These are phyloP conservation scores for Clepsis dumicolana DNA, from an alignment of 2,888 invertebrate genomes.

Conservation along the genomic window DNA sequence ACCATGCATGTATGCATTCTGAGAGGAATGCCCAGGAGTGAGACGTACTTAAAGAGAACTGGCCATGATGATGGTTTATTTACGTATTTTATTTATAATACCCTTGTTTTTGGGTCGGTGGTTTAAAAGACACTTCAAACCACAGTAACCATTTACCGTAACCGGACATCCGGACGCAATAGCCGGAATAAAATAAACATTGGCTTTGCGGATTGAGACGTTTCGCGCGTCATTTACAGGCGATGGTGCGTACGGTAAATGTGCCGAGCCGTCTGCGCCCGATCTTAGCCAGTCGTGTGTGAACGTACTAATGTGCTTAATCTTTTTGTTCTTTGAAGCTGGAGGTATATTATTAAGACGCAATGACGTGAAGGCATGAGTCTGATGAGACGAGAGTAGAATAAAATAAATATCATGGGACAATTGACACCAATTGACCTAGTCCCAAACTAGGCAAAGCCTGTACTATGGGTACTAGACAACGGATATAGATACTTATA, in stretches of 20 bases:
- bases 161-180: conserved; percentile 34
- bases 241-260: conserved; percentile 51
- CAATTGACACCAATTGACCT: too few species aligned
- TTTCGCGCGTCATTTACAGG: conserved; percentile 49
- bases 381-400: background rate
- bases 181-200: conserved; percentile 38
- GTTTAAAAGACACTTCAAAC: conserved; percentile 32
- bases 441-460: too few species aligned
- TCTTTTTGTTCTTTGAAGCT: background rate
- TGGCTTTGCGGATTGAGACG: conserved; percentile 51
- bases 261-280: conserved; percentile 41
- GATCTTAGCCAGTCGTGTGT: conserved; percentile 31
- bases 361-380: too few species aligned
- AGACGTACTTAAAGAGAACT: too few species aligned
- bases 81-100: too few species aligned
- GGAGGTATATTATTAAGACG: background rate
- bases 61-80: too few species aligned
- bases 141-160: conserved; percentile 32
- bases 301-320: conserved; percentile 28
- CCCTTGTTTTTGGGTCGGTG: too few species aligned
- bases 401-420: too few species aligned
- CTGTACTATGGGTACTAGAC: too few species aligned
- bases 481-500: too few species aligned
- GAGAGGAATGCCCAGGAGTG: too few species aligned
- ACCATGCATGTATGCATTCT: too few species aligned